A percentile compares a stretch with the other conserved stretches of the same genome.
These are phyloP conservation scores for Temnothorax longispinosus DNA, from an alignment of 1,140 invertebrate species.

Conservation along the genomic window DNA sequence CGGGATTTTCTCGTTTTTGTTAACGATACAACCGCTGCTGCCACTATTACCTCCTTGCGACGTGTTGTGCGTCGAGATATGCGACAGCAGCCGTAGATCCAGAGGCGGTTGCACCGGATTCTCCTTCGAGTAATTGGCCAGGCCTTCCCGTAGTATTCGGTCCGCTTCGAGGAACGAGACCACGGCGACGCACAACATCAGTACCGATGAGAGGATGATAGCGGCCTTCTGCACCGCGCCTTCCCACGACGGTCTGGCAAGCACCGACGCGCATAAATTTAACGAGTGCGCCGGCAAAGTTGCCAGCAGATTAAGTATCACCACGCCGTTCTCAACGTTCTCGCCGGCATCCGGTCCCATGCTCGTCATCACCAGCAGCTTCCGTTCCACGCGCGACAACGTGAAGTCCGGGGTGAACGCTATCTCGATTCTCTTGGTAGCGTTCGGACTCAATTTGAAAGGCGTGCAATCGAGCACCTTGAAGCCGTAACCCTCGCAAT, in stretches of 20 bases:
- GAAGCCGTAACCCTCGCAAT: constrained; percentile 96
- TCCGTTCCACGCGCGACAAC: constrained; percentile 91
- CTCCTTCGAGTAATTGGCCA: constrained; percentile 84
- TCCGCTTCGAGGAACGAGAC: constrained; percentile 92
- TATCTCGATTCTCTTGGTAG: constrained; percentile 94
- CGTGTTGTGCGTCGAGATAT: constrained; percentile 68
- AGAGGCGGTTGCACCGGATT: constrained; percentile 87
- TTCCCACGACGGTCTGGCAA: constrained; percentile 94
- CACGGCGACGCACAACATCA: constrained; percentile 89
- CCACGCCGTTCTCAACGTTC: constrained; percentile 71
- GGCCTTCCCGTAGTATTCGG: constrained; percentile 88
- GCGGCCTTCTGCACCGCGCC: constrained; percentile 90
- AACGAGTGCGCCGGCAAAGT: constrained; percentile 93
- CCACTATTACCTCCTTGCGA: constrained; percentile 61
- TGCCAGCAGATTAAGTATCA: constrained; percentile 89
- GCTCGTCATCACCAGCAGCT: constrained; percentile 88
- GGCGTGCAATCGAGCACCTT: constrained; percentile 93
- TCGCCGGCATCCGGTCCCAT: constrained; percentile 78
- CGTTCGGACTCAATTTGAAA: constrained; percentile 93
- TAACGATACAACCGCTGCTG: background rate
- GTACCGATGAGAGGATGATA: constrained; percentile 87
- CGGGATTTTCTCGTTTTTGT: constrained; percentile 59
- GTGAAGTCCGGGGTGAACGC: constrained; percentile 98
- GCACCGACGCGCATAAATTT: constrained; percentile 89
- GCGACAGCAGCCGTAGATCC: constrained; percentile 86